Percentiles rank a stretch among this genome's conserved stretches.
phyloP scores from a whole-genome alignment of 2,113 vertebrate genomes.

The Lates calcarifer region DNA sequence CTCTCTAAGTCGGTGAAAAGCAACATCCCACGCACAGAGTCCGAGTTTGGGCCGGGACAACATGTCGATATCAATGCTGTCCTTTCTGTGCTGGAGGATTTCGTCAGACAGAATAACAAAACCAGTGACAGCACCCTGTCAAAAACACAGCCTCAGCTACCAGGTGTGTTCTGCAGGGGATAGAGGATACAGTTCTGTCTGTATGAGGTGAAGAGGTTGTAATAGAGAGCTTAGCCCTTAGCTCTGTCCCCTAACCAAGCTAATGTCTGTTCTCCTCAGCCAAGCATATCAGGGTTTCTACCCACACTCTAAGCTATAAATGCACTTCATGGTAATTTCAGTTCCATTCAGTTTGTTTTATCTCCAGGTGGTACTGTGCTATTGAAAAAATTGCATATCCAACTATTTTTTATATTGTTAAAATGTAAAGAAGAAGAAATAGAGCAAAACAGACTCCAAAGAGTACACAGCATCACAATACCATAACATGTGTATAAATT shows the following conservation, averaged over 20 bases:
- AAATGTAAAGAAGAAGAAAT: too few relatives aligned
- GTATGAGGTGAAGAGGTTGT: neutral
- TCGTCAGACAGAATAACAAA: constrained; percentile 84
- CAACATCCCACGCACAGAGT: constrained; percentile 69
- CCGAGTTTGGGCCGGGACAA: constrained; percentile 70
- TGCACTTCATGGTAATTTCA: neutral
- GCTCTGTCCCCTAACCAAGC: neutral
- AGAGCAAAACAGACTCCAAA: too few relatives aligned
- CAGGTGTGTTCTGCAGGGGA: constrained; percentile 39
- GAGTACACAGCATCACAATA: too few relatives aligned
- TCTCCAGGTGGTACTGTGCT: too few relatives aligned
- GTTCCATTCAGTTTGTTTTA: too few relatives aligned
- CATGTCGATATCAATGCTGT: constrained; percentile 87
- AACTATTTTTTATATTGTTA: too few relatives aligned
- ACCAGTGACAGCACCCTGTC: constrained; percentile 50
- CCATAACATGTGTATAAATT: too few relatives aligned
- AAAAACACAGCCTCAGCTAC: constrained; percentile 63
- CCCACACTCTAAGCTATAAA: neutral
- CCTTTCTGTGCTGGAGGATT: constrained; percentile 86
- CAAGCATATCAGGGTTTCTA: neutral
- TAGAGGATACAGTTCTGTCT: neutral
- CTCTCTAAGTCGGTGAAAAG: constrained; percentile 86
- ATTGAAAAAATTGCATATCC: neutral
- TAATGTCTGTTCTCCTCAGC: neutral
- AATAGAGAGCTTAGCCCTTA: neutral